Evolutionary conservation across 2,888 invertebrate species (phyloP).

Genomic region (Monochamus alternatus): DNA sequence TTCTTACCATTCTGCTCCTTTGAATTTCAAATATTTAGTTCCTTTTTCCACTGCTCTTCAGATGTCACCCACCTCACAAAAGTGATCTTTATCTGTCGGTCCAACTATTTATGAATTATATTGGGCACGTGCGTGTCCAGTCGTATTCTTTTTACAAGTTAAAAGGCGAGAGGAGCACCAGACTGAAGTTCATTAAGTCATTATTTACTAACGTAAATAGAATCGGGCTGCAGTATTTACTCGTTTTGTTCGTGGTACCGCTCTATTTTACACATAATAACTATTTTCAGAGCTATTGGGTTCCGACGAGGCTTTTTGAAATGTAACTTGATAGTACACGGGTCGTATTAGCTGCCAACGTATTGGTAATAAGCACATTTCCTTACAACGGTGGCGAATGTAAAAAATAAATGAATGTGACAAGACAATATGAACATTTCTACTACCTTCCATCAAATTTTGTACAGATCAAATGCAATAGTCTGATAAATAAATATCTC

Average conservation of each 20-base stretch:
- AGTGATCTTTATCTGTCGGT: conserved; percentile 10
- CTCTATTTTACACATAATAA: neutral
- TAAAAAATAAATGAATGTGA: too few relatives aligned
- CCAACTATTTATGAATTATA: conserved; percentile 23
- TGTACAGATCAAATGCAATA: too few relatives aligned
- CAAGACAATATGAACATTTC: too few relatives aligned
- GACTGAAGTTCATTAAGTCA: conserved; percentile 22
- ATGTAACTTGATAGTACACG: too few relatives aligned
- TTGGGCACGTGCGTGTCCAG: conserved; percentile 10
- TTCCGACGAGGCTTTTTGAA: neutral
- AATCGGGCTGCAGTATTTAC: neutral
- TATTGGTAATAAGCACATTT: too few relatives aligned
- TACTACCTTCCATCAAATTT: too few relatives aligned
- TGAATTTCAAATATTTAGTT: neutral
- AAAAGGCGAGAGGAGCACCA: neutral
- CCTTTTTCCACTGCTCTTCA: neutral
- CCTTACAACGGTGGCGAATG: too few relatives aligned
- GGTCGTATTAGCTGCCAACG: too few relatives aligned
- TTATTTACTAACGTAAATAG: conserved; percentile 18
- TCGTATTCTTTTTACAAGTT: neutral
- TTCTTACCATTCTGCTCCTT: neutral
- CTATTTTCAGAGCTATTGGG: conserved; percentile 1
- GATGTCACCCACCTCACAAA: conserved; percentile 5
- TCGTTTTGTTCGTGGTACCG: neutral
- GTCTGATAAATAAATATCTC: too few relatives aligned